Evolutionary conservation across 2,888 invertebrate genomes (phyloP).

Genomic region (Oscheius onirici): DNA sequence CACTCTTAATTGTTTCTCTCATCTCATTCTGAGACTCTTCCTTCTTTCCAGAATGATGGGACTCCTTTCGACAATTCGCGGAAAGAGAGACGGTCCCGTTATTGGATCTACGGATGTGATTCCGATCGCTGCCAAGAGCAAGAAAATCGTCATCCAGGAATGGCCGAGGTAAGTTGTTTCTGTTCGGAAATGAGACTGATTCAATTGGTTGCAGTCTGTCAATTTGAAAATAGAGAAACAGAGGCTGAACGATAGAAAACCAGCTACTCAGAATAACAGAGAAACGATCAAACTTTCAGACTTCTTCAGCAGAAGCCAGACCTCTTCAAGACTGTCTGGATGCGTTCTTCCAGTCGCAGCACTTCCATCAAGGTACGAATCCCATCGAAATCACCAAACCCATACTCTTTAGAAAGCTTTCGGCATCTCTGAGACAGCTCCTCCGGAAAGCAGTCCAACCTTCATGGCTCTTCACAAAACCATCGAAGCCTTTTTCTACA

Average conservation of each 20-base stretch:
- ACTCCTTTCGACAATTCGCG: constrained; percentile 55
- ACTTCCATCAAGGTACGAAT: constrained; percentile 52
- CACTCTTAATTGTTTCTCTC: neutral
- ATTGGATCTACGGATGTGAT: constrained; percentile 50
- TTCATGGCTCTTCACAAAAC: constrained; percentile 52
- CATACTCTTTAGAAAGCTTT: constrained; percentile 44
- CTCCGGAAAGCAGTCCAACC: constrained; percentile 49
- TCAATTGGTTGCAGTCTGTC: neutral
- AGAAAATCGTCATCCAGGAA: constrained; percentile 56
- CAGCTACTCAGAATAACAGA: neutral
- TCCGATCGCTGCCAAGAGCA: constrained; percentile 49
- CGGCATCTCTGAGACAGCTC: constrained; percentile 51
- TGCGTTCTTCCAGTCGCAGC: constrained; percentile 52
- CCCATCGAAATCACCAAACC: neutral
- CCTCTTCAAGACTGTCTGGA: constrained; percentile 57
- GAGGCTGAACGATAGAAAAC: neutral
- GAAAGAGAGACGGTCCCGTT: constrained; percentile 46
- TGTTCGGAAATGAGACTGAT: neutral
- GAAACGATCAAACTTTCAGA: constrained; percentile 34
- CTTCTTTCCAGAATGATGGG: constrained; percentile 44
- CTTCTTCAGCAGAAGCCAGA: constrained; percentile 49
- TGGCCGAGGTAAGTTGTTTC: constrained; percentile 45
- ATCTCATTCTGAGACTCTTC: neutral
- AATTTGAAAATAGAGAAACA: neutral
- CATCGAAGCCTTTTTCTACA: constrained; percentile 56